Conservation (phyloP, 2,113 vertebrate genomes). For the Siniperca chuatsi region DNA sequence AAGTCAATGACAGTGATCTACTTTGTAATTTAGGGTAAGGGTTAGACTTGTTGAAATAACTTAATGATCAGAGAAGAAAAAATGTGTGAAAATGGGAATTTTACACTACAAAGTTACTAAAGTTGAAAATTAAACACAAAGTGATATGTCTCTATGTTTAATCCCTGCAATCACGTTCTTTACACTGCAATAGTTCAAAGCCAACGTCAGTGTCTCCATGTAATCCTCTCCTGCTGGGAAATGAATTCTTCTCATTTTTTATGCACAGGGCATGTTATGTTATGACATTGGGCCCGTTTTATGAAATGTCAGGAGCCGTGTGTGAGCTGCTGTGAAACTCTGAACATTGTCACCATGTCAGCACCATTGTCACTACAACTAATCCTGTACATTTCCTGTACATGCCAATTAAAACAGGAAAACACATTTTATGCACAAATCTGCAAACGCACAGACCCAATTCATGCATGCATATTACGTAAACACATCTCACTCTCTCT, state of each 20-base stretch:
- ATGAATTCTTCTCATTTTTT: conserved; percentile 23
- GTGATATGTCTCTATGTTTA: conserved; percentile 4
- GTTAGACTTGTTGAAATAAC: background rate
- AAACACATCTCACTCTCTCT: background rate
- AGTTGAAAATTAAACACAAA: conserved; percentile 4
- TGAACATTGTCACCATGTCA: background rate
- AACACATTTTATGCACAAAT: background rate
- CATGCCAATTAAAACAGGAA: conserved; percentile 2
- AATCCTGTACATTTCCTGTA: background rate
- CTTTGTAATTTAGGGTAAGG: background rate
- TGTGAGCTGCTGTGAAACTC: background rate
- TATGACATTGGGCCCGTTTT: conserved; percentile 16
- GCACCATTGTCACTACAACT: background rate
- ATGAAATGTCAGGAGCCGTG: conserved; percentile 37
- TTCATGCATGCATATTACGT: background rate
- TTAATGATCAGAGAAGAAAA: background rate
- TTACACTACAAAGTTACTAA: background rate
- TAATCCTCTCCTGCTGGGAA: conserved; percentile 44
- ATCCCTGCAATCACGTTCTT: conserved; percentile 20
- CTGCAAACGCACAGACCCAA: background rate
- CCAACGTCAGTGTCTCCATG: conserved; percentile 21
- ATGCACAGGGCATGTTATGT: conserved; percentile 30
- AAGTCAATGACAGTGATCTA: background rate
- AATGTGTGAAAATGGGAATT: background rate
- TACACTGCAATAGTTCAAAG: conserved; percentile 26